Conservation (phyloP, 2,888 invertebrate genomes). For the Celastrina argiolus region DNA sequence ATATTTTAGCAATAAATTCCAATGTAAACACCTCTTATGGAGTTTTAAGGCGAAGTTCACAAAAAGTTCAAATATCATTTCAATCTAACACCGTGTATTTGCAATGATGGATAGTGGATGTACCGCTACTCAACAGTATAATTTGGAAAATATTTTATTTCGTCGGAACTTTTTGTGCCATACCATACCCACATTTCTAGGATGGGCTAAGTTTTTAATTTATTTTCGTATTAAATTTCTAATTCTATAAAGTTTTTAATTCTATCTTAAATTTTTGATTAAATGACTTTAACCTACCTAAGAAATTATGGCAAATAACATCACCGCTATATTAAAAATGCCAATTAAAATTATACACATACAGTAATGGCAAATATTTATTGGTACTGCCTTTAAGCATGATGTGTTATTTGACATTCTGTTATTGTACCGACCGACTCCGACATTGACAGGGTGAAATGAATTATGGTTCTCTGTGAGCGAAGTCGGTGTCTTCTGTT, state of each 20-base stretch:
- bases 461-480: background rate
- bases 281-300: background rate
- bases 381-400: no score
- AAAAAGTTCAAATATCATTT: slow-evolving; percentile 14
- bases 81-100: background rate
- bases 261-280: background rate
- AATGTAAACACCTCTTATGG: background rate
- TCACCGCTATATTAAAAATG: no score
- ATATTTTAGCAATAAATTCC: slow-evolving; percentile 18
- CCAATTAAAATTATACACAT: no score
- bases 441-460: background rate
- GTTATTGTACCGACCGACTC: background rate
- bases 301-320: no score
- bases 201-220: background rate
- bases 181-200: background rate
- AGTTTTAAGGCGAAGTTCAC: slow-evolving; percentile 4
- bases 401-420: background rate
- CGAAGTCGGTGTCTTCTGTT: background rate
- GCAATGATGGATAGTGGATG: background rate
- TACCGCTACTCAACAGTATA: slow-evolving; percentile 17
- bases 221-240: background rate
- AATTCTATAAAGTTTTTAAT: background rate
- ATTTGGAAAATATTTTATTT: slow-evolving; percentile 12
- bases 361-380: background rate
- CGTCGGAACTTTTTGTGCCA: slow-evolving; percentile 10